Conservation (phyloP, 2,888 invertebrate genomes). For the Sisyra terminalis region DNA sequence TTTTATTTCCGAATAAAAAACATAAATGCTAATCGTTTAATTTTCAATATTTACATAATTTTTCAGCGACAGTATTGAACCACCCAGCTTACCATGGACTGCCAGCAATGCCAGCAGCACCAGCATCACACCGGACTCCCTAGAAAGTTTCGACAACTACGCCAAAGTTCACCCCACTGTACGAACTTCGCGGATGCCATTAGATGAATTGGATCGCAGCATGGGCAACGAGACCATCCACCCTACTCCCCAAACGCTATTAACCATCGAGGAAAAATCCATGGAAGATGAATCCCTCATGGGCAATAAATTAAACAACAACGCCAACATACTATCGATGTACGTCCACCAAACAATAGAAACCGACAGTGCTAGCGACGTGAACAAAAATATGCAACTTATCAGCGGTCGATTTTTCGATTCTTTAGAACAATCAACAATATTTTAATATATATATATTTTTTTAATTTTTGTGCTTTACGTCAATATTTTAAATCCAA, state of each 20-base stretch:
- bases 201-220: neutral
- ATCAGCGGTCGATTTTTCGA: constrained; percentile 6
- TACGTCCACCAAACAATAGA: neutral
- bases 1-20: too few species aligned
- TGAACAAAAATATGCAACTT: constrained; percentile 2
- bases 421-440: constrained; percentile 8
- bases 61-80: constrained; percentile 8
- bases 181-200: neutral
- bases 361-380: neutral
- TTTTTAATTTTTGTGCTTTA: too few species aligned
- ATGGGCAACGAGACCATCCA: constrained; percentile 1
- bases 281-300: neutral
- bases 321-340: neutral
- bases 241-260: neutral
- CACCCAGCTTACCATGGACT: neutral
- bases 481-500: too few species aligned
- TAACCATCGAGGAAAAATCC: neutral
- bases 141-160: constrained; percentile 15
- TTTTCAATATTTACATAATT: neutral
- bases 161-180: neutral
- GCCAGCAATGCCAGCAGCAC: constrained; percentile 2
- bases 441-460: constrained; percentile 1
- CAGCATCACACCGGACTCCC: constrained; percentile 25
- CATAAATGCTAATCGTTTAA: too few species aligned
- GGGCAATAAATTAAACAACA: neutral